Base-by-base conservation (phyloP, 2,888 invertebrate genomes). In the Dendrolimus houi region DNA sequence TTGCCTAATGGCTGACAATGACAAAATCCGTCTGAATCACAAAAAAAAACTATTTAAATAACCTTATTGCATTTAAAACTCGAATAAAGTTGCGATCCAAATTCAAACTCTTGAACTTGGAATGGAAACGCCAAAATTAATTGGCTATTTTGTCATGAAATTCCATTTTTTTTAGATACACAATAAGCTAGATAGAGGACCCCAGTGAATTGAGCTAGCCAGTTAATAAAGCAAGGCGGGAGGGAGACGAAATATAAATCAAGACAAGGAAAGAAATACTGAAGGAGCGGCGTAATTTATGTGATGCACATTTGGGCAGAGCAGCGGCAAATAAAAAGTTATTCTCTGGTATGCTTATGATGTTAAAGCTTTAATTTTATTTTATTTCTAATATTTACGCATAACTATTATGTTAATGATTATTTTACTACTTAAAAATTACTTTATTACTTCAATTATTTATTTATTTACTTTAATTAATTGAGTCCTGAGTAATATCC, bases 251-350 rank as follows among this genome's bases (percentile, higher is more conserved):
- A 81, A 80, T 75, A 75, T 69, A 69, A 71, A 71, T 76, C 72
- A 76, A 75, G 84, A 85, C 70, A 77, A 80, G 78, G 86, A 85
- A 68, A 75, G 81, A 79, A 74, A 80, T 68, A 83, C 69, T 76
- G 78, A 83, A 85, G 87, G 82, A 85, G 78, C 75, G 74, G 56
- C 69, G 75, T 89, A 75, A 91, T 91, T 91, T 90, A 90, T 88
- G 84, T 64, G 83, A 83, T 87, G 89, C 89, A 91, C 89, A 89
- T 89, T 89, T 85, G 87, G 85, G 81, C 81, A 78, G 80, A 87
- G 85, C 82, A 81, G 82, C 78, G 75, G 74, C 77, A 80, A 87
- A 87, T 83, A 85, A 87, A 87, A 87, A 85, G 74, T 78, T 82
- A 79, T 78, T 78, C 74, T 77, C 69, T 68, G 68, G 79, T 83